Evolutionary conservation across 2,113 vertebrate genomes (phyloP).

Genomic region (Otus sunia): DNA sequence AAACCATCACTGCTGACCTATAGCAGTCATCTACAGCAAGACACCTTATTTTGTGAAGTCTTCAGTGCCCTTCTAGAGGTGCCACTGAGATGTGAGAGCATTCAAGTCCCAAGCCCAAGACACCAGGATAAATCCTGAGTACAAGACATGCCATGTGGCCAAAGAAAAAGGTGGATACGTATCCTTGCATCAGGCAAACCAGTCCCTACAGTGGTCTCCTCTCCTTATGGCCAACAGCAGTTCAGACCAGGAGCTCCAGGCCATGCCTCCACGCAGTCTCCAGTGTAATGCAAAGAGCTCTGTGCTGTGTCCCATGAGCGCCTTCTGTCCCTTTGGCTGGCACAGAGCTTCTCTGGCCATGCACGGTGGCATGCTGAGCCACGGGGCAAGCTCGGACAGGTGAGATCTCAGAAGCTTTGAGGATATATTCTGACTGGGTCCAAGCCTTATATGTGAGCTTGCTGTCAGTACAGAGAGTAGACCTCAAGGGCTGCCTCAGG

Average conservation of each 20-base stretch:
- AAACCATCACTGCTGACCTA: not conserved
- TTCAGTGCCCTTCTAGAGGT: not conserved
- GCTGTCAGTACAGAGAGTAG: not conserved
- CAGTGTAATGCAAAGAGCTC: not conserved
- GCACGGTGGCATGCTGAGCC: not conserved
- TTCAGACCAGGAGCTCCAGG: not conserved
- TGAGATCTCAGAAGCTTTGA: not conserved
- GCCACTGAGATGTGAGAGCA: not conserved
- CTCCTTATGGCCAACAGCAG: not conserved
- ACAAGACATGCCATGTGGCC: not conserved
- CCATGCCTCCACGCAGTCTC: accelerated
- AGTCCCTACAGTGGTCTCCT: not conserved
- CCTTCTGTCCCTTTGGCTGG: not conserved
- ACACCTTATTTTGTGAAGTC: not conserved
- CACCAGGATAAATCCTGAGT: not conserved
- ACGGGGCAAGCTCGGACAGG: not conserved
- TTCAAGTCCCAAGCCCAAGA: not conserved
- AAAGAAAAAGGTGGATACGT: not conserved
- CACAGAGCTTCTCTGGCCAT: not conserved
- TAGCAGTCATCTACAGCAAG: not conserved
- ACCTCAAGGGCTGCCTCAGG: not conserved
- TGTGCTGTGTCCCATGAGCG: accelerated
- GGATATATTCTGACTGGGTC: not conserved
- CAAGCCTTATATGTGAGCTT: not conserved
- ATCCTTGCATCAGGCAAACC: not conserved